These are phyloP conservation scores for Drosophila sproati DNA, from an alignment of 1,140 invertebrate species.

Conservation along the genomic window DNA sequence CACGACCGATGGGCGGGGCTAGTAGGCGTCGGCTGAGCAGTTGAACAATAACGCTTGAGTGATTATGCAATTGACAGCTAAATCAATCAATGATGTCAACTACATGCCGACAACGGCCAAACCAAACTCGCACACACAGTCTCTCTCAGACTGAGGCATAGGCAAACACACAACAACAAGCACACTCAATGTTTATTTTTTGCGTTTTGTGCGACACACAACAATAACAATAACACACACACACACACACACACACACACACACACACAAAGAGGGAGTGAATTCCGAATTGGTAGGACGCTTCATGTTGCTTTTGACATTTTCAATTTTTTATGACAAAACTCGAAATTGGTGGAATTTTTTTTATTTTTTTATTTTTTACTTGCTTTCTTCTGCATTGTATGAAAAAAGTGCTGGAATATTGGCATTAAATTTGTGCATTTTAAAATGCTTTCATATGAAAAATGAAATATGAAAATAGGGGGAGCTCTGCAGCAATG, in stretches of 20 bases:
- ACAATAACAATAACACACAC: slow-evolving; percentile 9
- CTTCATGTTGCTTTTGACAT: slow-evolving; percentile 75
- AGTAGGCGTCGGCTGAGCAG: slow-evolving; percentile 60
- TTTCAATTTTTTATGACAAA: slow-evolving; percentile 82
- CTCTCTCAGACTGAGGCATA: slow-evolving; percentile 17
- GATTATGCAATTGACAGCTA: slow-evolving; percentile 84
- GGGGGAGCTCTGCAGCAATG: background rate
- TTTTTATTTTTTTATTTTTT: slow-evolving; percentile 19
- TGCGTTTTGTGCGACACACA: slow-evolving; percentile 37
- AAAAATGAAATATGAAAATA: background rate
- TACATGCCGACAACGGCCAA: slow-evolving; percentile 67
- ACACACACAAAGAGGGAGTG: slow-evolving; percentile 7
- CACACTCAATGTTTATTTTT: slow-evolving; percentile 39
- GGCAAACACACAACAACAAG: slow-evolving; percentile 31
- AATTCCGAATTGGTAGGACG: slow-evolving; percentile 54
- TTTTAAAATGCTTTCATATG: slow-evolving; percentile 9
- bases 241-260: slow-evolving; percentile 8
- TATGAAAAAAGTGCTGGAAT: slow-evolving; percentile 19
- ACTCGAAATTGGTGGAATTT: slow-evolving; percentile 75
- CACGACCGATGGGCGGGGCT: slow-evolving; percentile 6
- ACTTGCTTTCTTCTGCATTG: slow-evolving; percentile 9
- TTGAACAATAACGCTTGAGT: slow-evolving; percentile 84
- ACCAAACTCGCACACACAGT: slow-evolving; percentile 42
- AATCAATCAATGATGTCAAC: slow-evolving; percentile 84
- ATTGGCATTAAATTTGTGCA: slow-evolving; percentile 12